Conservation (phyloP, 2,797 vertebrate genomes). For the Mareca penelope region DNA sequence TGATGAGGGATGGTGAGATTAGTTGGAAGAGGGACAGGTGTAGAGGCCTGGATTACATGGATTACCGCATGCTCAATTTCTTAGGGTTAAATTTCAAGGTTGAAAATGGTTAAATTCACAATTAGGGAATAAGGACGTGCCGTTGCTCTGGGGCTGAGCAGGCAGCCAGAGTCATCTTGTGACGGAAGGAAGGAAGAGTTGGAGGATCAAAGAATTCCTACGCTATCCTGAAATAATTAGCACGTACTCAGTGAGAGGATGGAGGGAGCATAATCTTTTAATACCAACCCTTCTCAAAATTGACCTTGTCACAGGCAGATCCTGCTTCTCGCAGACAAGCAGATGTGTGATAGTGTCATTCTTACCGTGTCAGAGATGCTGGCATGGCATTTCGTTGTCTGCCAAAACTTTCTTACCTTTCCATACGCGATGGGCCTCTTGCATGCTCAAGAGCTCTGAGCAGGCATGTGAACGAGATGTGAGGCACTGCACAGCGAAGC, state of each 20-base stretch:
- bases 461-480: not conserved
- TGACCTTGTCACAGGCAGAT: constrained; percentile 47
- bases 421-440: accelerated
- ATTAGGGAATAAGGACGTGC: not conserved
- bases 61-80: constrained; percentile 43
- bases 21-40: constrained; percentile 61
- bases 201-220: constrained; percentile 53
- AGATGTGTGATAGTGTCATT: not conserved
- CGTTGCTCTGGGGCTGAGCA: not conserved
- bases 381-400: not conserved
- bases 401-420: not conserved
- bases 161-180: not conserved
- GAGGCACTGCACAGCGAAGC: not conserved
- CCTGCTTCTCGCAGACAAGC: not conserved
- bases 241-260: constrained; percentile 11
- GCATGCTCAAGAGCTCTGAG: not conserved
- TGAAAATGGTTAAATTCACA: constrained; percentile 14
- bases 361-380: not conserved
- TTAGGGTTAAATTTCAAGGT: constrained; percentile 43
- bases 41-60: constrained; percentile 60
- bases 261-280: constrained; percentile 71
- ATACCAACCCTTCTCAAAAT: constrained; percentile 58
- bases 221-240: constrained; percentile 48
- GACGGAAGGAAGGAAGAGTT: not conserved
- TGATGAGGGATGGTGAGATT: constrained; percentile 55